Percentiles rank a stretch among this genome's conserved stretches.
Conservation (phyloP, 2,113 vertebrate genomes). For the Pungitius pungitius region DNA sequence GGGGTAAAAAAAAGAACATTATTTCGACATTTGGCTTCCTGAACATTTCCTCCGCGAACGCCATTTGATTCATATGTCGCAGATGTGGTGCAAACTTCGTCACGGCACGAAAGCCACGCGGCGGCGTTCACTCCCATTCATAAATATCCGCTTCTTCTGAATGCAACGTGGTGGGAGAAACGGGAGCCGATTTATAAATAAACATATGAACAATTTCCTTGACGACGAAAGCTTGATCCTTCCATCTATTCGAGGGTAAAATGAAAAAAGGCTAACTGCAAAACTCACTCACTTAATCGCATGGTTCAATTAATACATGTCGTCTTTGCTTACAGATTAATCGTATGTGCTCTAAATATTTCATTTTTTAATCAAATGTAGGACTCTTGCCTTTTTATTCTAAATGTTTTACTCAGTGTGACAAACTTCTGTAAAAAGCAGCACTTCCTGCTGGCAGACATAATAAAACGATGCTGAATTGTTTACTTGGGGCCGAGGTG, state of each 20-base stretch:
- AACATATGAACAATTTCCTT: conserved; percentile 22
- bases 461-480: conserved; percentile 54
- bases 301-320: not conserved
- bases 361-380: not conserved
- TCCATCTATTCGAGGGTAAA: not conserved
- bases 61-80: not conserved
- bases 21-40: conserved; percentile 1
- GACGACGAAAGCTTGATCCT: conserved; percentile 5
- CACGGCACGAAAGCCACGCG: not conserved
- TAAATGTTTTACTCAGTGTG: not conserved
- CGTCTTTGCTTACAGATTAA: not conserved
- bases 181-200: conserved; percentile 58
- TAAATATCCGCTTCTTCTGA: conserved; percentile 31
- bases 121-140: conserved; percentile 25
- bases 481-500: conserved; percentile 54
- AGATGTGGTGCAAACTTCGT: not conserved
- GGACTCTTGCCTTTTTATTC: not conserved
- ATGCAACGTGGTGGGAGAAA: conserved; percentile 43
- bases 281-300: not conserved
- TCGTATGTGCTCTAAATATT: not conserved
- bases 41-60: not conserved
- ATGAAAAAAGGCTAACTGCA: not conserved
- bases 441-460: conserved; percentile 29
- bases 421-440: not conserved
- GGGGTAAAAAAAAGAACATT: conserved; percentile 16